Conservation (phyloP, 2,113 vertebrate genomes). For the Phyllopteryx taeniolatus region DNA sequence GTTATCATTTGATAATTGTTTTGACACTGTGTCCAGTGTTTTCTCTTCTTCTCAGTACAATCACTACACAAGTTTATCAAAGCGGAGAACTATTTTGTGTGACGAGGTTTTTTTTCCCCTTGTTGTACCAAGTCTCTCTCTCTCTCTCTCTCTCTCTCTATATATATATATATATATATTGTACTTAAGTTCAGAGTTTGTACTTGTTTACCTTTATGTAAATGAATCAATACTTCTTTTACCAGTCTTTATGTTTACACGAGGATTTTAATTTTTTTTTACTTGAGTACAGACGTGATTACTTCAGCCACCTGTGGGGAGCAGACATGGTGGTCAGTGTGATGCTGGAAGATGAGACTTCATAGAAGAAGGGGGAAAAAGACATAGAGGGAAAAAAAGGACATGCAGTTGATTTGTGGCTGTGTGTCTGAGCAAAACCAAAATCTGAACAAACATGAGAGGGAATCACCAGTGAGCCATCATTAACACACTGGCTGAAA, state of each 20-base stretch:
- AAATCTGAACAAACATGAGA: slow-evolving; percentile 48
- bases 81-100: too few relatives aligned
- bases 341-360: slow-evolving; percentile 15
- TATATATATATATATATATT: too few relatives aligned
- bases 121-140: too few relatives aligned
- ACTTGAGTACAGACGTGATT: neutral
- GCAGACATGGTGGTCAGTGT: slow-evolving; percentile 12
- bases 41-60: too few relatives aligned
- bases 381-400: neutral
- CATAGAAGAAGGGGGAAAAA: neutral
- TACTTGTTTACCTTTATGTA: too few relatives aligned
- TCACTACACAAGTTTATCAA: too few relatives aligned
- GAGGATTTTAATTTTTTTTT: neutral
- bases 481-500: slow-evolving; percentile 54
- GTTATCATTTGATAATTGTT: too few relatives aligned
- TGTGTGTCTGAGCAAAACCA: slow-evolving; percentile 40
- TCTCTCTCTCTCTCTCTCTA: too few relatives aligned
- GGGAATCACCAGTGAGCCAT: slow-evolving; percentile 53
- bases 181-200: too few relatives aligned
- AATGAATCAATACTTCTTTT: neutral
- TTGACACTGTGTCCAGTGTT: too few relatives aligned
- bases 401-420: slow-evolving; percentile 52
- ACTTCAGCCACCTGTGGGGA: neutral
- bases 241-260: neutral
- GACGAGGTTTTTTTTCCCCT: too few relatives aligned